Conservation (phyloP, 2,888 invertebrate species). For the Adelognathus sp. region DNA sequence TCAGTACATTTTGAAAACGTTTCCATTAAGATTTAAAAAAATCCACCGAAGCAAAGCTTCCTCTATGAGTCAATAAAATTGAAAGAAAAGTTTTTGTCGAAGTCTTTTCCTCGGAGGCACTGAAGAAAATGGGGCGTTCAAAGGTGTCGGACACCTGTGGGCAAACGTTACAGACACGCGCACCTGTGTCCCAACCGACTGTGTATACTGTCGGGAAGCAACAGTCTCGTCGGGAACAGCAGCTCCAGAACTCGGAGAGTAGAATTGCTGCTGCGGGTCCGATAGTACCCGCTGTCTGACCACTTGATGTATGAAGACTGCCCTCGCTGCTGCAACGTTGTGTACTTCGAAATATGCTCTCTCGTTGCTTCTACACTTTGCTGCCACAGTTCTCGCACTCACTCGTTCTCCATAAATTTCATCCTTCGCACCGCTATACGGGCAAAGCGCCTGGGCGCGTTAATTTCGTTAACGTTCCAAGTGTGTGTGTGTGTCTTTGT, state of each 20-base stretch:
- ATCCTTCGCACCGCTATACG: conserved; percentile 49
- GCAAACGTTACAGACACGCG: background rate
- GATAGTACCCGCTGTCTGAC: conserved; percentile 56
- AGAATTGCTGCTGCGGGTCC: conserved; percentile 22
- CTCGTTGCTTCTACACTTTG: background rate
- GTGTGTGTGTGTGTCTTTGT: no score
- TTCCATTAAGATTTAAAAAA: no score
- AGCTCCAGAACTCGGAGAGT: conserved; percentile 16
- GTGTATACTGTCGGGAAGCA: conserved; percentile 3
- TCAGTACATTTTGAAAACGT: no score
- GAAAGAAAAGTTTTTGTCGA: no score
- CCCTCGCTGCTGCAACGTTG: conserved; percentile 48
- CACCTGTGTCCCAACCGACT: conserved; percentile 6
- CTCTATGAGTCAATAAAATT: no score
- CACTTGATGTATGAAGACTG: conserved; percentile 62
- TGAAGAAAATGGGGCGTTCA: background rate
- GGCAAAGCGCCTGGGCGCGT: conserved; percentile 50
- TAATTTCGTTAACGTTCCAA: conserved; percentile 62
- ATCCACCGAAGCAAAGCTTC: no score
- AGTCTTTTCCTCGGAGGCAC: no score
- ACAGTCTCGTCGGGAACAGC: conserved; percentile 6
- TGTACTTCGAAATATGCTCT: conserved; percentile 26
- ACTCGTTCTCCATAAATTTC: conserved; percentile 66
- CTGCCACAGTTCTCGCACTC: conserved; percentile 18
- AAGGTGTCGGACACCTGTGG: conserved; percentile 19